Evolutionary conservation across 2,888 invertebrate species (phyloP), one percentile per base, ranked within the genome.

Genomic region (Amblyjoppa proteus): DNA sequence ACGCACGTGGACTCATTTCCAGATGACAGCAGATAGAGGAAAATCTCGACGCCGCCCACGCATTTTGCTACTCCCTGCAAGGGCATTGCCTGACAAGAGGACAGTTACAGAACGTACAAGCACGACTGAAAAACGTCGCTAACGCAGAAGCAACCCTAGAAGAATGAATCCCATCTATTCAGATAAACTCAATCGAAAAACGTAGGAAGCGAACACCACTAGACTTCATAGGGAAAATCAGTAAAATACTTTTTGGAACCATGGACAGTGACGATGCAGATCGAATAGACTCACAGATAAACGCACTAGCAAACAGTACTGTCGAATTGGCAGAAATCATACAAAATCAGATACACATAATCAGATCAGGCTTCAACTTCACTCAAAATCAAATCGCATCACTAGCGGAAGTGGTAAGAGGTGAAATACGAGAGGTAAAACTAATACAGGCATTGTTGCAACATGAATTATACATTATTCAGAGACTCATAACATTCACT

Each of bases 201-300:
- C 51, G 51, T 13, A 13, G n/a, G 11, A 51, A 51, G 11, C 64
- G 2, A 28, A 31, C 64, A 31, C 64, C 34, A 28, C 5, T 51
- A 28, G 16, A 49, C 5, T 49, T 70, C 28, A 16, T 70, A 13
- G 70, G 28, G 11, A 70, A 70, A 70, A 16, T 51, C 1, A 71
- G 53, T 6, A 53, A 53, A 34, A 31, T 71, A 7, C 71, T 71
- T 34, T 71, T 71, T n/a, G 71, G 71, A 6, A 71, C 71, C 16
- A 71, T 71, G 34, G 38, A 53, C 34, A 38, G n/a, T n/a, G 53
- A 71, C 16, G 71, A 71, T n/a, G 34, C 71, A 20, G 20, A 71
- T 20, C 16, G 53, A 71, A 6, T 20, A 20, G 20, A 20, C 20
- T 20, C 20, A 20, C 20, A 20, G 20, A 20, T 20, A 20, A 20